Evolutionary conservation across 2,113 vertebrate genomes (phyloP), one percentile per base, ranked within the genome.

Genomic region (Epinephelus fuscoguttatus): DNA sequence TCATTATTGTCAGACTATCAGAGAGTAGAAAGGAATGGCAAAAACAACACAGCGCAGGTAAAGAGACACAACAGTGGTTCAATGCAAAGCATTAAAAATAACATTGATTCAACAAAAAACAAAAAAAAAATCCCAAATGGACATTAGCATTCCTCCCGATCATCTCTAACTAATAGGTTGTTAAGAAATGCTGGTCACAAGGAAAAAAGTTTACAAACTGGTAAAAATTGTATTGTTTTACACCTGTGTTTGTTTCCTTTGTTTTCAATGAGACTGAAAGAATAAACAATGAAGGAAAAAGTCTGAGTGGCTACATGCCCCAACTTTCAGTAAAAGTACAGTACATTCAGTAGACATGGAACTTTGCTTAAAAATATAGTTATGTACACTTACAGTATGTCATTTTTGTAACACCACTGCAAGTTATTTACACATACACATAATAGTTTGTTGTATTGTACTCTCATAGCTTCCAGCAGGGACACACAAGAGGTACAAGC

Each of bases 311-410:
- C 70, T 53, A n/a, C 59, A 70, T 12, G 73, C 71, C 70, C 62
- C 66, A 66, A 78, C 52, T 70, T 88, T 78, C 60, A 68, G 80
- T 75, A 55, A 87, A 93, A 86, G 70, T 85, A 92, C 83, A 91
- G 69, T 92, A 92, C 92, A 95, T 93, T 94, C 92, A 92, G 85
- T 79, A 78, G 85, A 92, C 72, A 69, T 89, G 74, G 78, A 81
- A 50, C 45, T 42, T 19, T 75, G 93, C 81, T 93, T 78, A 94
- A 95, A 95, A 95, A 94, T 90, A 92, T 83, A 79, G 64, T 88
- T 91, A 88, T 93, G 81, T 94, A 93, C 93, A 93, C 72, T 76
- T 85, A 83, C 11, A 86, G 80, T 88, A 67, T 73, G 69, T 79
- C 52, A 80, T 72, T 83, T 45, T 75, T 13, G 37, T 62, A 76